phyloP scores from a whole-genome alignment of 2,797 vertebrate genomes.

The Nasua narica region DNA sequence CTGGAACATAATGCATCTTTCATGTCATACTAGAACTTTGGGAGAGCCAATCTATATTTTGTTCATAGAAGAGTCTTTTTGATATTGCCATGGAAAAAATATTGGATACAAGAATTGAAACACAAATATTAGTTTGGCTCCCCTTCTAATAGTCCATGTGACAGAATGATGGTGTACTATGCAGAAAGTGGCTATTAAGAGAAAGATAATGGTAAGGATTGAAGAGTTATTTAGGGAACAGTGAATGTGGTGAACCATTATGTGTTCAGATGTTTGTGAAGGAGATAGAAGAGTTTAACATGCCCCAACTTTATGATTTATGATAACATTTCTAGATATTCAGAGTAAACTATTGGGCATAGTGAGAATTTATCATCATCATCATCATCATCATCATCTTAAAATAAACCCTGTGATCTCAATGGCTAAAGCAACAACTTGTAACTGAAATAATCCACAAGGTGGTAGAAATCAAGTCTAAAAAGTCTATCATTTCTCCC shows the following conservation, averaged over 20 bases:
- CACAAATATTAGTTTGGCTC: not conserved
- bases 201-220: not conserved
- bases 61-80: not conserved
- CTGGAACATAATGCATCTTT: not conserved
- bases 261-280: not conserved
- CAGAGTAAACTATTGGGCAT: not conserved
- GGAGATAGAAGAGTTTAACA: not conserved
- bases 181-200: not conserved
- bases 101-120: not conserved
- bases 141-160: not conserved
- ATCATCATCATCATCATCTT: not conserved
- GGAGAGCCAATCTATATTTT: not conserved
- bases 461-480: constrained; percentile 49
- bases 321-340: not conserved
- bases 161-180: not conserved
- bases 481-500: not conserved
- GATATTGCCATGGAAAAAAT: not conserved
- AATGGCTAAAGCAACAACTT: not conserved
- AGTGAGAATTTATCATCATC: not conserved
- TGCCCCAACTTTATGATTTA: not conserved
- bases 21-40: not conserved
- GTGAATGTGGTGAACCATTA: not conserved
- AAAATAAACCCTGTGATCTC: not conserved
- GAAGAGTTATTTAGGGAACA: not conserved
- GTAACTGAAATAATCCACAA: constrained; percentile 30